Conservation (phyloP, 1,140 invertebrate species). For the Zaprionus ornatus region DNA sequence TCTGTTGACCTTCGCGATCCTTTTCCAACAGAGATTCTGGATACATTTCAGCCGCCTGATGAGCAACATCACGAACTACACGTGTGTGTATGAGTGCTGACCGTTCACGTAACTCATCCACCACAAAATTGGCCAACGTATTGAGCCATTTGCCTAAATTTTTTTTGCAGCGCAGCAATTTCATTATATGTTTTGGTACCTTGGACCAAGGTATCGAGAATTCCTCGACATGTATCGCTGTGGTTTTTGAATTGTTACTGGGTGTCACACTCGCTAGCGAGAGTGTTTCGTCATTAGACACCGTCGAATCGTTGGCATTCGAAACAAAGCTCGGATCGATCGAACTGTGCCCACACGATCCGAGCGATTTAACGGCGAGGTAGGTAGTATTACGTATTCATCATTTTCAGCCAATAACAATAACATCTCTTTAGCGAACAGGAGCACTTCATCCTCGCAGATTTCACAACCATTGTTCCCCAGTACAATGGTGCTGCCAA, state of each 20-base stretch:
- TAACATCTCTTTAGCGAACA: slow-evolving; percentile 72
- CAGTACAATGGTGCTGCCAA: slow-evolving; percentile 65
- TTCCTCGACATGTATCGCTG: slow-evolving; percentile 59
- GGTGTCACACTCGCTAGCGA: slow-evolving; percentile 67
- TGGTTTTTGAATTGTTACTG: slow-evolving; percentile 57
- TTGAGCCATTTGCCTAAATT: slow-evolving; percentile 68
- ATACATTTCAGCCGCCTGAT: slow-evolving; percentile 71
- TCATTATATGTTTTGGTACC: slow-evolving; percentile 75
- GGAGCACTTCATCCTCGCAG: slow-evolving; percentile 67
- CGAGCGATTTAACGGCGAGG: slow-evolving; percentile 66
- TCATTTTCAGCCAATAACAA: slow-evolving; percentile 67
- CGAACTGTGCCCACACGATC: slow-evolving; percentile 69
- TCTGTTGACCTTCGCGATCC: slow-evolving; percentile 71
- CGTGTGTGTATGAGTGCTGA: slow-evolving; percentile 60
- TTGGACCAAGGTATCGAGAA: slow-evolving; percentile 71
- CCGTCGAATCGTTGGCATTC: slow-evolving; percentile 69
- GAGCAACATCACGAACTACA: slow-evolving; percentile 68
- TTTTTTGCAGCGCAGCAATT: slow-evolving; percentile 52
- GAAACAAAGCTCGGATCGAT: slow-evolving; percentile 71
- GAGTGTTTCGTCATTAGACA: slow-evolving; percentile 68
- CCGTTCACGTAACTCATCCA: slow-evolving; percentile 59
- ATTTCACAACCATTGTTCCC: slow-evolving; percentile 74
- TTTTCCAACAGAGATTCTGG: slow-evolving; percentile 68
- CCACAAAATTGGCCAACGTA: slow-evolving; percentile 60
- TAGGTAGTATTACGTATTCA: slow-evolving; percentile 67